Base-by-base conservation (phyloP, 1,140 invertebrate genomes). In the Mylabris phalerata region DNA sequence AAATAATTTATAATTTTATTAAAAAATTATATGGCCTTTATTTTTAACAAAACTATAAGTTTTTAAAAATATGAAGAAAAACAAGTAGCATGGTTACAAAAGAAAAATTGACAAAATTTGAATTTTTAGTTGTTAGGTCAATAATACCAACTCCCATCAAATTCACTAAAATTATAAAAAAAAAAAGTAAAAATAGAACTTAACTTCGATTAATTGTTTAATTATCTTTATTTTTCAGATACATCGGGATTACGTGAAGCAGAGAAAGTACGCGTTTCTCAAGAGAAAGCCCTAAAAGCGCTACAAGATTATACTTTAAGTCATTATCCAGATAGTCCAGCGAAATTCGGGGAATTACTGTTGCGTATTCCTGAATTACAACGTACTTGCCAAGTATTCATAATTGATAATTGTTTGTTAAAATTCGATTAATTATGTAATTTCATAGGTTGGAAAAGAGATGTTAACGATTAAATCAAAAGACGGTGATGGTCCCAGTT, bases 281-380 rank as follows among this genome's bases (percentile, higher is more conserved):
- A 98, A 74, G 93, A 97, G 71, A 92, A 93, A 72, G 90, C 95
- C 24, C 78, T 95, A 32, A 92, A 95, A 72, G 92, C 93, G 10
- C 75, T 98, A 45, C 90, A 95, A 72, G 87, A 90, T 44, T 98
- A 98, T 73, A 96, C 93, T 0, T 81, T 89, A 47, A 83, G 88
- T 19, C 92, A 94, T 75, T 98, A 94, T 78, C 92, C 92, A 6
- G 87, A 94, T 64, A 86, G 89, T 75, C 92, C 92, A 43, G 91
- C 90, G 54, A 98, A 97, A 79, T 97, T 96, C 77, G 94, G 94
- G 13, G 93, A 98, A 77, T 78, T 97, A 9, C 76, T 98, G 55
- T 80, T 97, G 48, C 82, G 93, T 64, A 93, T 98, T 75, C 93
- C 94, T 39, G 94, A 98, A 78, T 78, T 97, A 59, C 92, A 97